Evolutionary conservation across 2,797 vertebrate species (phyloP).

Genomic region (Acanthornis magna): DNA sequence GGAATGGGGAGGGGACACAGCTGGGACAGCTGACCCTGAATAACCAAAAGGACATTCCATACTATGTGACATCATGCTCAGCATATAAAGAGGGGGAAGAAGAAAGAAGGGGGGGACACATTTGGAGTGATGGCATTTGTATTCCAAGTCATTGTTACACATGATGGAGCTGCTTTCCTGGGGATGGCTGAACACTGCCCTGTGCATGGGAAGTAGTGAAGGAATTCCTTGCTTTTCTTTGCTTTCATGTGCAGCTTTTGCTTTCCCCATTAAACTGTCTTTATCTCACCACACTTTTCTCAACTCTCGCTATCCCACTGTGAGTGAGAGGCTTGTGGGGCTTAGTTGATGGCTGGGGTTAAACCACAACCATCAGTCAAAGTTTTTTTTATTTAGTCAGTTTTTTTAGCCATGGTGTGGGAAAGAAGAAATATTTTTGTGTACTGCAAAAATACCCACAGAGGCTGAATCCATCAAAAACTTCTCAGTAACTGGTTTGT

Average conservation of each 20-base stretch:
- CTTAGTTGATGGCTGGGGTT: not conserved
- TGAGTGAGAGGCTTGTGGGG: not conserved
- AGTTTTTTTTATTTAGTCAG: not conserved
- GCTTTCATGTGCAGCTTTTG: fast-evolving
- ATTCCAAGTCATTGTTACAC: not conserved
- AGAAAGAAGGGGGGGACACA: fast-evolving
- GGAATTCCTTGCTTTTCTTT: not conserved
- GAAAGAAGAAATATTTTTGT: constrained; percentile 21
- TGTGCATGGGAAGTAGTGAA: not conserved
- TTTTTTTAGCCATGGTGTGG: not conserved
- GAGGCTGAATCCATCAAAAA: not conserved
- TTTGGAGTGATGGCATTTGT: fast-evolving
- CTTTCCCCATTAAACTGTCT: not conserved
- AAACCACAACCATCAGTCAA: not conserved
- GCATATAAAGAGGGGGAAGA: not conserved
- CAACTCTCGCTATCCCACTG: not conserved
- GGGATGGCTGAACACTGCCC: not conserved
- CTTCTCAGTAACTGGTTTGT: not conserved
- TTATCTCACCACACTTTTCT: not conserved
- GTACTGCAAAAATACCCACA: not conserved
- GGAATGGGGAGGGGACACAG: not conserved
- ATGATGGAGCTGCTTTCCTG: not conserved
- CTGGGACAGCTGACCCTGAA: not conserved
- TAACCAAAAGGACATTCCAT: no score
- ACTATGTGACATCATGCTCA: not conserved